Evolutionary conservation across 92 coral and sea anemone species (phyloP).

Genomic region (Galaxea fascicularis): DNA sequence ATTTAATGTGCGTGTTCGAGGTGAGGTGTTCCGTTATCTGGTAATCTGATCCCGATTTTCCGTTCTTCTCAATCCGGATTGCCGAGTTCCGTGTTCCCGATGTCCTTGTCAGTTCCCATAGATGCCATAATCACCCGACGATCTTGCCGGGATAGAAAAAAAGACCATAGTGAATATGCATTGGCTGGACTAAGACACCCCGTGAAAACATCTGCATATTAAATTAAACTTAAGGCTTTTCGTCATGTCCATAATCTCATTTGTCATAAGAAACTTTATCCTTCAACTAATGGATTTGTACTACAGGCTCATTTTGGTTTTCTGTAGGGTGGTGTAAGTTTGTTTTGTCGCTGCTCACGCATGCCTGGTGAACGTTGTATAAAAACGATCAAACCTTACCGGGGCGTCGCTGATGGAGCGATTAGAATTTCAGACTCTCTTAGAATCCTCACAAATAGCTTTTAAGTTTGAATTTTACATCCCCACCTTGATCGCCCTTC

Average conservation of each 20-base stretch:
- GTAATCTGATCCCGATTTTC: too few relatives aligned
- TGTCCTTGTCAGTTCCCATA: too few relatives aligned
- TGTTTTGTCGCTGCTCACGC: conserved; percentile 36
- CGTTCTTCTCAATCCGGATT: too few relatives aligned
- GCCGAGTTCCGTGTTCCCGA: too few relatives aligned
- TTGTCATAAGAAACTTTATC: background rate
- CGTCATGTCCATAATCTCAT: too few relatives aligned
- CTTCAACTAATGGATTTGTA: background rate
- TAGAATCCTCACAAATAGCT: conserved; percentile 47
- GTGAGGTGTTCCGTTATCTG: too few relatives aligned
- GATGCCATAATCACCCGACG: too few relatives aligned
- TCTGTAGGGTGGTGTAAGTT: conserved; percentile 34
- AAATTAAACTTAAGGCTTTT: background rate
- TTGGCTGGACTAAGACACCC: too few relatives aligned
- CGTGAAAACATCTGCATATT: too few relatives aligned
- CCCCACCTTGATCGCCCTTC: background rate
- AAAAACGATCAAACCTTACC: conserved; percentile 56
- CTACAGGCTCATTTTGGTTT: background rate
- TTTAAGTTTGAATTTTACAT: conserved; percentile 22
- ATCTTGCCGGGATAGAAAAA: too few relatives aligned
- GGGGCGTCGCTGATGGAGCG: conserved; percentile 84
- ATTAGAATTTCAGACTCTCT: conserved; percentile 69
- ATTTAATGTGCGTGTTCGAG: too few relatives aligned
- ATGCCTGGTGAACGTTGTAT: conserved; percentile 32
- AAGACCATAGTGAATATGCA: too few relatives aligned